Evolutionary conservation across 1,140 invertebrate genomes (phyloP), one percentile per base, ranked within the genome.

Genomic region (Drosophila nebulosa): DNA sequence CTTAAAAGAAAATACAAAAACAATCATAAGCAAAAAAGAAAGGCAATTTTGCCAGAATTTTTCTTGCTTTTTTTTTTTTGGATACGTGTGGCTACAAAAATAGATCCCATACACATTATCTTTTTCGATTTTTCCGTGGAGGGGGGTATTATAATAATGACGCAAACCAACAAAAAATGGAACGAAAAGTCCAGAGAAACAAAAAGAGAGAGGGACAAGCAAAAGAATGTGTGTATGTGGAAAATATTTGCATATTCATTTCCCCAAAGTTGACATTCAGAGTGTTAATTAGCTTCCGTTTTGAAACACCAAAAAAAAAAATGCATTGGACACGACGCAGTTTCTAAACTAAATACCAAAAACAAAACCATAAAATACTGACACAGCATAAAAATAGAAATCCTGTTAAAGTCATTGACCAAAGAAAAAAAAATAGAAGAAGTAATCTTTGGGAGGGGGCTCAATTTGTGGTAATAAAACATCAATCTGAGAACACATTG

Each of bases 331-430:
- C 74, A 74, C 56, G 35, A 61, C 71, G 71, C 71, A 74, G 51
- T 74, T 74, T 57, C 39, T 74, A 56, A 74, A 74, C 71, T 74
- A 74, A 67, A 65, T 60, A 32, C 59, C 61, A 73, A 74, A 74
- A 74, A 74, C 71, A 55, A 74, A 74, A 51, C 70, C 71, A 57
- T 57, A 26, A 67, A 74, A 46, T 46, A 74, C 70, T 74, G 70
- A 68, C 67, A n/a, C 24, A 56, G 50, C 56, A 51, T 61, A 61
- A 60, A 74, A 74, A 74, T 74, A 74, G 70, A 74, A 74, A 74
- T 67, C 18, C 39, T 14, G 36, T 42, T 51, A 57, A 18, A 74
- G 71, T 74, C 71, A 74, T 67, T 74, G 71, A 74, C 71, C 71
- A 75, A 10, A 6, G 16, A 24, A 14, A 21, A 22, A 32, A 32